Conservation (phyloP, 2,888 invertebrate species). For the Mongoloraphidia duomilia region DNA sequence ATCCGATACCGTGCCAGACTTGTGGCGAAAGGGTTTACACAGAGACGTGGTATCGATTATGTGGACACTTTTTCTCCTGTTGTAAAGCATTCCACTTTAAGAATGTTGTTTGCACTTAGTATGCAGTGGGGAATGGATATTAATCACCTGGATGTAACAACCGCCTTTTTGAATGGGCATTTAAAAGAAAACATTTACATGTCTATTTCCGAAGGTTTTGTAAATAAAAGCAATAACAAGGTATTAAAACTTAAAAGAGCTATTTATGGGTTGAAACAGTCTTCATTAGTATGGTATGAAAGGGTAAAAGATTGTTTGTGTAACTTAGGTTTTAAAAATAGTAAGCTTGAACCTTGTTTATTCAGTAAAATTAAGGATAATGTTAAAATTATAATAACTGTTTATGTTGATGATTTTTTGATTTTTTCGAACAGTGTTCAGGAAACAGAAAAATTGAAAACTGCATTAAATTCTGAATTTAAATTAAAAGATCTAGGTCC, state of each 20-base stretch:
- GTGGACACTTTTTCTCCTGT: slow-evolving; percentile 17
- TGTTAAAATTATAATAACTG: slow-evolving; percentile 10
- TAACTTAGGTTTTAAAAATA: too few relatives aligned
- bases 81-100: slow-evolving; percentile 13
- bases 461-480: too few relatives aligned
- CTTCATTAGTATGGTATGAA: too few relatives aligned
- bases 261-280: too few relatives aligned
- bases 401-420: slow-evolving; percentile 16
- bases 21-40: slow-evolving; percentile 17
- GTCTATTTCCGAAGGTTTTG: too few relatives aligned
- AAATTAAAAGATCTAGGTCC: too few relatives aligned
- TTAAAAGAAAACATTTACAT: slow-evolving; percentile 16
- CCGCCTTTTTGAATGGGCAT: slow-evolving; percentile 18
- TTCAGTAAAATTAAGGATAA: slow-evolving; percentile 8
- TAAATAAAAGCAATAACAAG: too few relatives aligned
- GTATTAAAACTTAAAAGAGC: too few relatives aligned
- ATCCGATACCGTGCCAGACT: slow-evolving; percentile 15
- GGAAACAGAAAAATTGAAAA: too few relatives aligned
- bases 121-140: slow-evolving; percentile 10
- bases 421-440: too few relatives aligned
- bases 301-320: too few relatives aligned
- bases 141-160: slow-evolving; percentile 16
- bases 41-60: slow-evolving; percentile 15
- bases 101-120: slow-evolving; percentile 14
- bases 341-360: slow-evolving; percentile 9